Evolutionary conservation across 2,797 vertebrate genomes (phyloP), one percentile per base, ranked within the genome.

Genomic region (Chloroceryle inda): DNA sequence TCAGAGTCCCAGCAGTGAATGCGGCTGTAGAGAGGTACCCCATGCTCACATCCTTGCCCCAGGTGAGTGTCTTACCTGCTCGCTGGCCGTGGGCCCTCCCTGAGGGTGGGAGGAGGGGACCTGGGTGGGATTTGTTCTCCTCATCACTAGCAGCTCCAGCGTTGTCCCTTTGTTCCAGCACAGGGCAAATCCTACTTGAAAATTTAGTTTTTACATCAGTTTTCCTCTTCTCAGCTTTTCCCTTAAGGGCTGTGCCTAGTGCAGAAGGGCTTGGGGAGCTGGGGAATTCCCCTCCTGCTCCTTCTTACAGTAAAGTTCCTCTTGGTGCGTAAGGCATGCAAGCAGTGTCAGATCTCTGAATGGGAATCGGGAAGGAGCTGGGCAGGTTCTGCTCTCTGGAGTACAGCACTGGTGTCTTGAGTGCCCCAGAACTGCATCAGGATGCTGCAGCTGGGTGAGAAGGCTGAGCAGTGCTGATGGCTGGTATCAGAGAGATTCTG

Each of bases 321-420:
- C 64, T 24, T 21, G 16, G 42, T 3, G 13, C 6, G 1, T 20
- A 3, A 67, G 50, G 45, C 56, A 9, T 40, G 79, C 23, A n/a
- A 2, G 7, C 0, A 2, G 33, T 9, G 58, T 5, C 62, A 56
- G 55, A 15, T 4, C 19, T 49, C 4, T 15, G 62, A 45, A 31
- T 1, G 87, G 0, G 5, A 35, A 11, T 35, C 27, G 6, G 66
- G 37, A 29, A 22, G 83, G 85, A 63, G 52, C 80, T 27, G 85
- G 33, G 55, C 2, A 1, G 26, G 50, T 38, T 26, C 47, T 45
- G 50, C 29, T 83, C 64, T 11, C 58, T 1, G 2, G 45, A 40
- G 3, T 2, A 3, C 31, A 17, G 37, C 11, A 0, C 27, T 15
- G 49, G 1, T 13, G 76, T 13, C 4, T 4, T 5, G 23, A 69